Evolutionary conservation across 2,113 vertebrate genomes (phyloP).

Genomic region (Xenopus borealis): DNA sequence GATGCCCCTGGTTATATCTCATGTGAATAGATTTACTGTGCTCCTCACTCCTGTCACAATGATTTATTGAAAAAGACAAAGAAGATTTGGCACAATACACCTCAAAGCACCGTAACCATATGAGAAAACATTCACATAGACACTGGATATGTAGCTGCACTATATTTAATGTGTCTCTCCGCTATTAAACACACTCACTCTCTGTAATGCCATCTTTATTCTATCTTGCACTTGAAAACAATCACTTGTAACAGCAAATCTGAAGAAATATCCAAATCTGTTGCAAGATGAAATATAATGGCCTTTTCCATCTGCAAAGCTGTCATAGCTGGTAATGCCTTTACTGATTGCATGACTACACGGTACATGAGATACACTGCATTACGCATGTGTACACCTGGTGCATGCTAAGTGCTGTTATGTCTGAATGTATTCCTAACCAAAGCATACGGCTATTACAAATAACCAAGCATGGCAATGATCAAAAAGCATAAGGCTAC

Average conservation of each 20-base stretch:
- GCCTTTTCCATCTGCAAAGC: not conserved
- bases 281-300: not conserved
- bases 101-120: slow-evolving; percentile 16
- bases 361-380: not conserved
- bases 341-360: not conserved
- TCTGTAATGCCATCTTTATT: not conserved
- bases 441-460: too few relatives aligned
- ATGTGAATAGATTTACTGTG: slow-evolving; percentile 23
- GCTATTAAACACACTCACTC: not conserved
- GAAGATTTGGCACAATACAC: slow-evolving; percentile 21
- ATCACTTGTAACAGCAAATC: not conserved
- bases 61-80: slow-evolving; percentile 28
- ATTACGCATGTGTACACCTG: not conserved
- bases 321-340: not conserved
- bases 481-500: too few relatives aligned
- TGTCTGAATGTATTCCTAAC: not conserved
- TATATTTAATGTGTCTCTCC: not conserved
- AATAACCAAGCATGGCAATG: too few relatives aligned
- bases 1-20: slow-evolving; percentile 18
- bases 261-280: not conserved
- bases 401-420: too few relatives aligned
- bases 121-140: not conserved
- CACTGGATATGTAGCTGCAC: slow-evolving; percentile 2
- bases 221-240: not conserved
- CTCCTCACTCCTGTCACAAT: slow-evolving; percentile 10